Percentiles rank a stretch among this genome's conserved stretches.
These are phyloP conservation scores for Hemibagrus guttatus DNA, from an alignment of 2,797 vertebrate species.

Conservation along the genomic window DNA sequence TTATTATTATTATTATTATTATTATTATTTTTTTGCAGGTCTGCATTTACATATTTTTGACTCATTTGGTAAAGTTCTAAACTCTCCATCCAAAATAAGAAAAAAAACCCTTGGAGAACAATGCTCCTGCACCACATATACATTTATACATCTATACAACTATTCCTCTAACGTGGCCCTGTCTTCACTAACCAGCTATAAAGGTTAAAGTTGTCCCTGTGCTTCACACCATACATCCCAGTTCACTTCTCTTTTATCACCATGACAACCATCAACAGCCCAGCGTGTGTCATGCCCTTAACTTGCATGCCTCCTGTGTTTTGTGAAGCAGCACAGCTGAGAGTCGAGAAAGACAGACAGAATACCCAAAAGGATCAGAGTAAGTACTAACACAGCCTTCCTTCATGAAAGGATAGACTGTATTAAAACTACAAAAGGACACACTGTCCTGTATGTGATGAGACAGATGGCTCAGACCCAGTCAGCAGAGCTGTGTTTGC, in stretches of 20 bases:
- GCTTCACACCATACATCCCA: background rate
- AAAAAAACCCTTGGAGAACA: background rate
- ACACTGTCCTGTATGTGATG: background rate
- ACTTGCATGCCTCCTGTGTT: conserved; percentile 16
- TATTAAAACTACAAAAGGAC: conserved; percentile 15
- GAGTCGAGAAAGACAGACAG: background rate
- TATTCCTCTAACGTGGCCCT: background rate
- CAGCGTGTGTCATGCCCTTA: conserved; percentile 9
- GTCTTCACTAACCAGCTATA: background rate
- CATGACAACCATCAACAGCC: conserved; percentile 16
- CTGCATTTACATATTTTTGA: too few species aligned
- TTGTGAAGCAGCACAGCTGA: background rate
- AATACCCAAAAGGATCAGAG: background rate
- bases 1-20: too few species aligned
- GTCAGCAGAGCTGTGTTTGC: conserved; percentile 13
- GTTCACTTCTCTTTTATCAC: conserved; percentile 28
- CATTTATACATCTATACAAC: background rate
- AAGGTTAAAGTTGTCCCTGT: conserved; percentile 20
- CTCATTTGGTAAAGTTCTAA: too few species aligned
- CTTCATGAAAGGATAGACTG: background rate
- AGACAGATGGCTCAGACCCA: conserved; percentile 24
- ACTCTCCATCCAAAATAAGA: too few species aligned
- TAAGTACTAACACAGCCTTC: background rate
- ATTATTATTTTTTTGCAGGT: too few species aligned
- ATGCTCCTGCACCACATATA: background rate